Evolutionary conservation across 2,113 vertebrate species (phyloP).

Genomic region (Greenwoodochromis staneri): DNA sequence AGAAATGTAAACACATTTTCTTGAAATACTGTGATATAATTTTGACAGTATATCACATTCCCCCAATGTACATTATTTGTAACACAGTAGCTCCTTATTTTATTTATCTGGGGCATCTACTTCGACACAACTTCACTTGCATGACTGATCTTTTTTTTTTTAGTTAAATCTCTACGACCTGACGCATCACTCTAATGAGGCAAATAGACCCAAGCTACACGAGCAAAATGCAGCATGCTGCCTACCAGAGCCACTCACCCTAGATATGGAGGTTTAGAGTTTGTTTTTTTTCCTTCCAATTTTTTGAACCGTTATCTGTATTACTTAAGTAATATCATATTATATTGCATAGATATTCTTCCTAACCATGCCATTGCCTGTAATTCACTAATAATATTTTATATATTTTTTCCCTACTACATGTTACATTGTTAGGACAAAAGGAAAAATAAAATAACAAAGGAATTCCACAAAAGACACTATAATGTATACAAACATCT

Average conservation of each 20-base stretch:
- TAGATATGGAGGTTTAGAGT: background rate
- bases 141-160: background rate
- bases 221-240: background rate
- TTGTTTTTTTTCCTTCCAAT: background rate
- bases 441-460: background rate
- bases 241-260: background rate
- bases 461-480: background rate
- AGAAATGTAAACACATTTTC: background rate
- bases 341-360: background rate
- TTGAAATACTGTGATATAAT: background rate
- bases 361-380: background rate
- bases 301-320: background rate
- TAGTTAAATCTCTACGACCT: background rate
- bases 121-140: background rate
- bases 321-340: background rate
- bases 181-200: background rate
- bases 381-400: background rate
- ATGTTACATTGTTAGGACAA: background rate
- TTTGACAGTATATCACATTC: background rate
- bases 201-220: background rate
- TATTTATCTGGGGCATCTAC: background rate
- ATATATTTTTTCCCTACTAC: background rate
- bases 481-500: background rate
- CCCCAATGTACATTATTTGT: background rate
- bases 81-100: background rate